Conservation (phyloP, 1,140 invertebrate genomes). For the Philopotamus ludificatus region DNA sequence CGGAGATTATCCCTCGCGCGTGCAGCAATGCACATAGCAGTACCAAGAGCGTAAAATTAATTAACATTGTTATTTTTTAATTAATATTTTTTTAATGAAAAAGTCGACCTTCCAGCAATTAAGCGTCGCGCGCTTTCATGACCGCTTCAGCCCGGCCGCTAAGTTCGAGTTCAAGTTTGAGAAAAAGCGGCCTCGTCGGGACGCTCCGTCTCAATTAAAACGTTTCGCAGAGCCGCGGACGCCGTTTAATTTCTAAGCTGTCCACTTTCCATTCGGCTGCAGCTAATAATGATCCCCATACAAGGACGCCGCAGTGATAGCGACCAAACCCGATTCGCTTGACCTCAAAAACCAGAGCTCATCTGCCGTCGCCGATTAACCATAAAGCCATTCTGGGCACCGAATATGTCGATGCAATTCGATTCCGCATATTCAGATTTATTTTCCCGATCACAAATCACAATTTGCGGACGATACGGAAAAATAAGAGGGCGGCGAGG, state of each 20-base stretch:
- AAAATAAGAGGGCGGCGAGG: no score
- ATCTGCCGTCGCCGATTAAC: slow-evolving; percentile 18
- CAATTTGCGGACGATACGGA: not conserved
- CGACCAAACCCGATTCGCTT: slow-evolving; percentile 18
- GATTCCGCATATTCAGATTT: no score
- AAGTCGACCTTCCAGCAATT: slow-evolving; percentile 1
- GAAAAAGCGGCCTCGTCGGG: slow-evolving; percentile 16
- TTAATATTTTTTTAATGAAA: not conserved
- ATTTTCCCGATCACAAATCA: not conserved
- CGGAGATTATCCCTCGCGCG: no score
- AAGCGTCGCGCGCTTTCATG: not conserved
- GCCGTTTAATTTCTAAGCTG: slow-evolving; percentile 28
- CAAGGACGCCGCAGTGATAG: slow-evolving; percentile 25
- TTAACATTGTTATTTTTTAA: not conserved
- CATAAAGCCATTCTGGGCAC: not conserved
- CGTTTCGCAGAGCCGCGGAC: slow-evolving; percentile 8
- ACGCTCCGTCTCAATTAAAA: slow-evolving; percentile 21
- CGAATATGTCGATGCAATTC: not conserved
- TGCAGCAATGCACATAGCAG: no score
- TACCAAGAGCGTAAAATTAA: not conserved
- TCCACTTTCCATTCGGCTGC: slow-evolving; percentile 11
- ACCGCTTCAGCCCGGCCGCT: no score
- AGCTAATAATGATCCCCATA: slow-evolving; percentile 28
- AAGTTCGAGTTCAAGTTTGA: slow-evolving; percentile 6
- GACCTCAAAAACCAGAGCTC: slow-evolving; percentile 28